phyloP scores from a whole-genome alignment of 1,140 invertebrate species.

The Saxidomus purpurata region DNA sequence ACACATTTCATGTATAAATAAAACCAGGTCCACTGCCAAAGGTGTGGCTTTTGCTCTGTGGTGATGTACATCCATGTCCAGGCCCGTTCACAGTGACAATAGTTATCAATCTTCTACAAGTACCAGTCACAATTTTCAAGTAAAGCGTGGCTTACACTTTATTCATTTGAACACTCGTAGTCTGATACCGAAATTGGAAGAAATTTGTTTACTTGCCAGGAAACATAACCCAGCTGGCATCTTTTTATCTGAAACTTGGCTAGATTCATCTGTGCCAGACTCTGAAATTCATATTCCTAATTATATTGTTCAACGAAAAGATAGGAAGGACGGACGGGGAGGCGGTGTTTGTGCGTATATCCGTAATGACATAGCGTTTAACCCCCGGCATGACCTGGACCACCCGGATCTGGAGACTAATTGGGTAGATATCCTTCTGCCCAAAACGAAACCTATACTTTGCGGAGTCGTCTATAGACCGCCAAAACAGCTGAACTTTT shows the following conservation, averaged over 20 bases:
- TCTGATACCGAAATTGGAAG: conserved; percentile 22
- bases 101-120: background rate
- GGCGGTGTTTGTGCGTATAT: conserved; percentile 12
- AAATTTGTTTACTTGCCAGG: background rate
- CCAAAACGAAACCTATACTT: no score
- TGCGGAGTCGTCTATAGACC: no score
- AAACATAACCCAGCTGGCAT: background rate
- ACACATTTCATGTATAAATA: background rate
- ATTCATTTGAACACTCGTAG: conserved; percentile 28
- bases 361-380: no score
- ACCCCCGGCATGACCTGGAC: no score
- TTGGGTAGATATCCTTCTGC: background rate
- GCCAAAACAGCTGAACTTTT: no score
- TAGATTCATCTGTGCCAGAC: conserved; percentile 6
- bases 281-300: conserved; percentile 10
- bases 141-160: conserved; percentile 37
- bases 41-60: conserved; percentile 5
- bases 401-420: no score
- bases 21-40: background rate
- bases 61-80: conserved; percentile 42
- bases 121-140: background rate
- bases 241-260: conserved; percentile 15
- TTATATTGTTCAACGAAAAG: conserved; percentile 1
- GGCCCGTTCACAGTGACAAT: background rate
- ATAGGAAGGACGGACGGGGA: background rate